phyloP scores from a whole-genome alignment of 53 echinoderm and acorn worm genomes.

The Paracentrotus lividus region DNA sequence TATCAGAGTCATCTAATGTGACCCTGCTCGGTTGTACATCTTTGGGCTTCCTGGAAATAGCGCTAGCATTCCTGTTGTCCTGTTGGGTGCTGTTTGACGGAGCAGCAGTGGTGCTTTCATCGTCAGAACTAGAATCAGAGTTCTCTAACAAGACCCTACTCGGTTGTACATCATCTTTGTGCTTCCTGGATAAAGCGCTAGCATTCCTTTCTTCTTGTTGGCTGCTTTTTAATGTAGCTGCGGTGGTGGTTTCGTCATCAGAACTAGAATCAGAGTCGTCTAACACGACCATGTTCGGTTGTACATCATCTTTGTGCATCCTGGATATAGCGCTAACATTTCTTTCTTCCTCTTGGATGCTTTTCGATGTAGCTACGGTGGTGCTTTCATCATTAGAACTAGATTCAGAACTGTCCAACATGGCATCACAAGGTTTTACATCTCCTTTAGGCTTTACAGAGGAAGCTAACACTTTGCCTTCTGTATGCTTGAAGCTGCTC shows the following conservation, averaged over 20 bases:
- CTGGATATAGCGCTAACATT: neutral
- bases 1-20: neutral
- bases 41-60: neutral
- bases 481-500: neutral
- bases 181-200: neutral
- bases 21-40: neutral
- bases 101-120: neutral
- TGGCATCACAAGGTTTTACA: neutral
- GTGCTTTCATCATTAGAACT: neutral
- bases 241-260: neutral
- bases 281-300: neutral
- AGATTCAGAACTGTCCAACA: neutral
- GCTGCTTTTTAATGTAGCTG: neutral
- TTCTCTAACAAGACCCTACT: neutral
- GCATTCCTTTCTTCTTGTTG: neutral
- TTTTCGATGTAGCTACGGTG: no score
- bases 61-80: neutral
- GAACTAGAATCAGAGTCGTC: conserved; percentile 12
- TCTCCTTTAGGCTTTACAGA: neutral
- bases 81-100: neutral
- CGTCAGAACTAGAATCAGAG: neutral
- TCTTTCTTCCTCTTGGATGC: neutral
- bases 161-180: neutral
- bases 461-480: neutral
- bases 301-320: neutral